Evolutionary conservation across 2,888 invertebrate species (phyloP), one percentile per base, ranked within the genome.

Genomic region (Callimorpha dominula): DNA sequence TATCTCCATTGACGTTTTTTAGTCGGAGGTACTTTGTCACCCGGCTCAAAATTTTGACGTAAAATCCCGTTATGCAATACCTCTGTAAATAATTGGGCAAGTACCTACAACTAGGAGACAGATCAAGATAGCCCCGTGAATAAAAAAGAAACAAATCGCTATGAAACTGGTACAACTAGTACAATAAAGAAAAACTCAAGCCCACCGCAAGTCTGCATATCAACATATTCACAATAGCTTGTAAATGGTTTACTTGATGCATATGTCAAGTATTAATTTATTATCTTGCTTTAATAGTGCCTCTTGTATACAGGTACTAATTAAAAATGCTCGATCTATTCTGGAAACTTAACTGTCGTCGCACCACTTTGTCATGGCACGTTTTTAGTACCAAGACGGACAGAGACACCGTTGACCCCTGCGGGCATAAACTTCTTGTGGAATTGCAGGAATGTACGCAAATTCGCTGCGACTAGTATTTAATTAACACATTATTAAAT

Each of bases 211-310:
- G 60, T 60, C 60, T 14, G 20, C 70, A 74, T 68, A 64, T 70
- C 75, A 66, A 67, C 70, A 72, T 73, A 79, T 75, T 74, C 82
- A 81, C 82, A 85, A 68, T 68, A 54, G 60, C 68, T 60, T 79
- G 84, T 88, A 88, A 87, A 87, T 78, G 74, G 82, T 77, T 76
- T 70, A 76, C 78, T 85, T 88, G 89, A 90, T 89, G 87, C 83
- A 86, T 83, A 84, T 82, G 86, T 85, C 89, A 87, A 85, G 82
- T 85, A 86, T 86, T 85, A 89, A 90, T 89, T 89, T 90, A 90
- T 89, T 82, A 85, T 83, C 86, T 84, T 78, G 83, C 83, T 86
- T 83, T 84, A 85, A 87, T 87, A 84, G 79, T 78, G 74, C 68
- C 71, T 71, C 60, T 73, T 81, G 80, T 74, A 70, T 77, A 72